Evolutionary conservation across 2,113 vertebrate genomes (phyloP).

Genomic region (Holacanthus passer): DNA sequence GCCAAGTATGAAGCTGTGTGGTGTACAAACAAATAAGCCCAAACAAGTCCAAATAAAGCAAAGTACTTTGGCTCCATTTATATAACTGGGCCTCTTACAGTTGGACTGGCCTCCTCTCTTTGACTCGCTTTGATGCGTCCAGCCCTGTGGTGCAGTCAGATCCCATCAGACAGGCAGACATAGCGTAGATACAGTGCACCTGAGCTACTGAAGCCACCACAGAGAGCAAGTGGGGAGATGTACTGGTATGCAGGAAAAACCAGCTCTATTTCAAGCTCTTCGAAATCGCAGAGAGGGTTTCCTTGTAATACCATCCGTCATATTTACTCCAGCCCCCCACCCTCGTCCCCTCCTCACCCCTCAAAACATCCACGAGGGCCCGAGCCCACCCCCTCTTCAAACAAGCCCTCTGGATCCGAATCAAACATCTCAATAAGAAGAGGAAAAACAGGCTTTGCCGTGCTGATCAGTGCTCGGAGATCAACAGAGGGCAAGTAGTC

Average conservation of each 20-base stretch:
- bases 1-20: slow-evolving; percentile 80
- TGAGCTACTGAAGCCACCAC: slow-evolving; percentile 73
- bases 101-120: slow-evolving; percentile 72
- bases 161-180: slow-evolving; percentile 77
- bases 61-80: slow-evolving; percentile 84
- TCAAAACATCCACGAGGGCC: slow-evolving; percentile 57
- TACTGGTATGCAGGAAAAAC: slow-evolving; percentile 77
- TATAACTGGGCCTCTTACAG: slow-evolving; percentile 80
- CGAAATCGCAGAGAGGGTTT: slow-evolving; percentile 76
- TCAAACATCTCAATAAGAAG: slow-evolving; percentile 71
- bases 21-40: slow-evolving; percentile 82
- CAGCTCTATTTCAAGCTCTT: slow-evolving; percentile 79
- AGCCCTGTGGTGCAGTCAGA: slow-evolving; percentile 71
- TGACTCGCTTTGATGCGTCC: slow-evolving; percentile 77
- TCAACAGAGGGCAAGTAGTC: slow-evolving; percentile 67
- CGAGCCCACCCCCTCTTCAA: slow-evolving; percentile 76
- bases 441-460: slow-evolving; percentile 18
- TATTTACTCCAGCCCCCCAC: slow-evolving; percentile 72
- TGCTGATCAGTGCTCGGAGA: slow-evolving; percentile 59
- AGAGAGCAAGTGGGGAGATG: slow-evolving; percentile 79
- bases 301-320: slow-evolving; percentile 79
- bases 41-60: slow-evolving; percentile 85
- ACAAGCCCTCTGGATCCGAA: slow-evolving; percentile 72
- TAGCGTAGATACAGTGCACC: slow-evolving; percentile 76
- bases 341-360: too few species aligned